Evolutionary conservation across 1,140 invertebrate species (phyloP).

Genomic region (Hypothenemus hampei): DNA sequence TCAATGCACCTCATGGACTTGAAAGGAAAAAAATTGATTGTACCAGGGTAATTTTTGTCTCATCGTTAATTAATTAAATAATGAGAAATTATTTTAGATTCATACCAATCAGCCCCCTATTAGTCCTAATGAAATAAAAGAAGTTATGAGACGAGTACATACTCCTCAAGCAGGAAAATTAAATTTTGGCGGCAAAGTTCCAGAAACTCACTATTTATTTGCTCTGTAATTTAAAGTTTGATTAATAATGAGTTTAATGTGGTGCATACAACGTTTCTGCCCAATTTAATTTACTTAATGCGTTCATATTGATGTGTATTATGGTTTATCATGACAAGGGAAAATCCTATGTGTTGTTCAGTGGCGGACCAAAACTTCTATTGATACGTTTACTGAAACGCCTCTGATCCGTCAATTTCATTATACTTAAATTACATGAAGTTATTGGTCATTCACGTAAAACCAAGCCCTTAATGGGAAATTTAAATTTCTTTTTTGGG

Average conservation of each 20-base stretch:
- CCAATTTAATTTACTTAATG: slow-evolving; percentile 26
- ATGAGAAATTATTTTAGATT: slow-evolving; percentile 30
- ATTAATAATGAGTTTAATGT: too few species aligned
- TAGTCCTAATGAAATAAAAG: slow-evolving; percentile 52
- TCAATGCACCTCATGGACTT: slow-evolving; percentile 45
- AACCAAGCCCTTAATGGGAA: slow-evolving; percentile 28
- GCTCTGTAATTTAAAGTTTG: slow-evolving; percentile 38
- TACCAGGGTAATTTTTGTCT: slow-evolving; percentile 38
- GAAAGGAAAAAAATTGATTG: slow-evolving; percentile 47
- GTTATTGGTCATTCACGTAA: slow-evolving; percentile 29
- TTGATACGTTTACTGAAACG: too few species aligned
- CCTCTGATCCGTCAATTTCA: too few species aligned
- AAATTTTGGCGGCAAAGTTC: slow-evolving; percentile 40
- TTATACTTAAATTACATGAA: slow-evolving; percentile 27
- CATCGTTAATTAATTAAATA: background rate
- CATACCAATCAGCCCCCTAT: slow-evolving; percentile 50
- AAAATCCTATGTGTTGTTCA: too few species aligned
- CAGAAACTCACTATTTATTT: slow-evolving; percentile 40
- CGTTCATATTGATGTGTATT: slow-evolving; percentile 24
- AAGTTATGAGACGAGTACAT: slow-evolving; percentile 50
- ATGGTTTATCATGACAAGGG: slow-evolving; percentile 23
- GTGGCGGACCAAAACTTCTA: too few species aligned
- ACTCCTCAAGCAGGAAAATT: slow-evolving; percentile 46
- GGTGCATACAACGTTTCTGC: background rate
- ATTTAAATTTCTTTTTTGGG: too few species aligned